Conservation (phyloP, 2,888 invertebrate species). For the Selenia dentaria region DNA sequence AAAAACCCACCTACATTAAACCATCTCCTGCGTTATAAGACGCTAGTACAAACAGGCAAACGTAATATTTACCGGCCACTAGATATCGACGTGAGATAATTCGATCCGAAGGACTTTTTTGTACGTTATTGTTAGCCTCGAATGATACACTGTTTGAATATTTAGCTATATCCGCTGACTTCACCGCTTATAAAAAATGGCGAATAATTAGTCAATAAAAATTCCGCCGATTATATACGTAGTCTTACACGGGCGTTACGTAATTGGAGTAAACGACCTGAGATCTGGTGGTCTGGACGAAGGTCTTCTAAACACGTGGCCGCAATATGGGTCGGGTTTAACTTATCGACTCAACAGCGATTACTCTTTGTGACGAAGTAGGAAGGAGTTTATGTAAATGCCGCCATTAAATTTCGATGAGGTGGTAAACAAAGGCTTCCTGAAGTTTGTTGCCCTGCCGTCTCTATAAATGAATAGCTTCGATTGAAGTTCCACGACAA, state of each 20-base stretch:
- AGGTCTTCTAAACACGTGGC: slow-evolving; percentile 69
- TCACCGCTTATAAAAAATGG: slow-evolving; percentile 80
- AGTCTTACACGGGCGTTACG: slow-evolving; percentile 80
- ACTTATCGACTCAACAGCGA: slow-evolving; percentile 15
- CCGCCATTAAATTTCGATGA: slow-evolving; percentile 26
- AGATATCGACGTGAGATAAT: slow-evolving; percentile 75
- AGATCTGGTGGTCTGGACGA: slow-evolving; percentile 67
- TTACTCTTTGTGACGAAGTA: slow-evolving; percentile 26
- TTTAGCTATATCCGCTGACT: slow-evolving; percentile 84
- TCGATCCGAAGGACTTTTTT: slow-evolving; percentile 63
- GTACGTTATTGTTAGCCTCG: slow-evolving; percentile 78
- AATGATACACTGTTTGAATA: slow-evolving; percentile 83
- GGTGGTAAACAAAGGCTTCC: slow-evolving; percentile 29
- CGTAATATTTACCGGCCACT: slow-evolving; percentile 38
- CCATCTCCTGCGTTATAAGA: slow-evolving; percentile 24
- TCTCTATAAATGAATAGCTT: slow-evolving; percentile 10
- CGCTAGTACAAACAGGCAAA: slow-evolving; percentile 13
- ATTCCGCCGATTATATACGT: slow-evolving; percentile 80
- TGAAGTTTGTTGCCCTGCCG: slow-evolving; percentile 27
- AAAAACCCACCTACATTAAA: slow-evolving; percentile 26
- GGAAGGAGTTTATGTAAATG: slow-evolving; percentile 31
- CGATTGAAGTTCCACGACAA: slow-evolving; percentile 20
- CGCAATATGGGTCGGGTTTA: slow-evolving; percentile 38
- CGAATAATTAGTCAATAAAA: slow-evolving; percentile 84
- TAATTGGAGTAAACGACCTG: slow-evolving; percentile 83